Base-by-base conservation (phyloP, 2,888 invertebrate species). In the Drosophila picticornis region DNA sequence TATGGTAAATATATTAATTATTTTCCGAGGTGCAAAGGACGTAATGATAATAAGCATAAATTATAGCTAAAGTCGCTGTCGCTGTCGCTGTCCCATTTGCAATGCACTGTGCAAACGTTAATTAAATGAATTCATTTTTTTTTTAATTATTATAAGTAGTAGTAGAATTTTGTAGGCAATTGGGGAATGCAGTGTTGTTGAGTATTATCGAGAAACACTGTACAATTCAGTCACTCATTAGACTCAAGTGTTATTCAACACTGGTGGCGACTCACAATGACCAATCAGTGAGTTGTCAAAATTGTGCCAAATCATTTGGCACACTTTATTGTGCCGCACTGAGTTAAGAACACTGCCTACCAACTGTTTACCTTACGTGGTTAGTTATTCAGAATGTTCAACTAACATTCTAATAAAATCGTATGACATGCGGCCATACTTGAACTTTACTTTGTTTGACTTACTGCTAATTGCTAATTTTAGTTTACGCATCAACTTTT, bases 391-490 rank as follows among this genome's bases (percentile, higher is more conserved):
- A 25, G 50, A 31, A 19, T 19, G 31, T 11, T 43, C 6, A 13
- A 22, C 55, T 10, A 13, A n/a, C 51, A 56, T 64, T 59, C 34
- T 11, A 36, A 36, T 43, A 19, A 16, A 22, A 51, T 65, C 56
- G 59, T 60, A 27, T 22, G 48, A 61, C 22, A 55, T 55, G 34
- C 3, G n/a, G 29, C 43, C 48, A 22, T 6, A 57, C 32, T 75
- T 61, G 48, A 40, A 51, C 70, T 58, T 61, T 51, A 50, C 13
- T 48, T 61, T 77, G 73, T 73, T 76, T 48, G 46, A 29, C 36
- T 64, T 71, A 31, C 34, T 46, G 56, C 40, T n/a, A 50, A 10
- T 22, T 22, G 48, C 55, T 22, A 62, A 53, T 31, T 64, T 58
- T 1, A 32, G 31, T 50, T 32, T 40, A 19, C 16, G n/a, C 27